Evolutionary conservation across 2,113 vertebrate species (phyloP), one percentile per base, ranked within the genome.

Genomic region (Delphinapterus leucas): DNA sequence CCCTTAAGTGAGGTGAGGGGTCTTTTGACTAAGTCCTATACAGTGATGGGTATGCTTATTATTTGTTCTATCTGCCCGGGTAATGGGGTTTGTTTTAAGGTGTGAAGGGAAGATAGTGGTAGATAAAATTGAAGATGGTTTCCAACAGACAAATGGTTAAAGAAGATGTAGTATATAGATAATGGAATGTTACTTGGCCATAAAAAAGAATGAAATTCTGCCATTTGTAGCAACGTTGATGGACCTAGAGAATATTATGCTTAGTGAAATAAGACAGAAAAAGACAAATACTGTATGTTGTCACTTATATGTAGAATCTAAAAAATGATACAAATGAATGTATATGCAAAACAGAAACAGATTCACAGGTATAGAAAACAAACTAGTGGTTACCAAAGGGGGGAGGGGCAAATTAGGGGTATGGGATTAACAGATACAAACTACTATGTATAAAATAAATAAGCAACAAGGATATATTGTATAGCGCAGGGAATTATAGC

Each of bases 101-200:
- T 10, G 36, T 20, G 8, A 33, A 9, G 25, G 18, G 23, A 10
- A 28, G 26, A n/a, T 55, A 87, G 58, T 81, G 21, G 5, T 21
- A 96, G 60, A 73, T 79, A 88, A 90, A 90, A 93, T 38, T 81
- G 36, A 96, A 86, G 74, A 94, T 44, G 14, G 4, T 73, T 86
- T 97, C 53, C 31, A 67, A 67, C 31, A 67, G 65, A 67, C 12
- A 1, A 33, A 67, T 67, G 65, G 14, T 33, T 33, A 67, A 67
- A n/a, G 6, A 33, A 67, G 61, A 65, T 65, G 61, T 33, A 65
- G 12, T 65, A 67, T 33, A 15, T 67, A 61, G 25, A 61, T 61
- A 61, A 28, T 15, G 31, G 31, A 67, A 67, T 65, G 17, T 65
- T 65, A 67, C 28, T 67, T 33, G 23, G 63, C 63, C 25, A 17